phyloP scores from a whole-genome alignment of 2,888 invertebrate genomes.

The Tachina grossa region DNA sequence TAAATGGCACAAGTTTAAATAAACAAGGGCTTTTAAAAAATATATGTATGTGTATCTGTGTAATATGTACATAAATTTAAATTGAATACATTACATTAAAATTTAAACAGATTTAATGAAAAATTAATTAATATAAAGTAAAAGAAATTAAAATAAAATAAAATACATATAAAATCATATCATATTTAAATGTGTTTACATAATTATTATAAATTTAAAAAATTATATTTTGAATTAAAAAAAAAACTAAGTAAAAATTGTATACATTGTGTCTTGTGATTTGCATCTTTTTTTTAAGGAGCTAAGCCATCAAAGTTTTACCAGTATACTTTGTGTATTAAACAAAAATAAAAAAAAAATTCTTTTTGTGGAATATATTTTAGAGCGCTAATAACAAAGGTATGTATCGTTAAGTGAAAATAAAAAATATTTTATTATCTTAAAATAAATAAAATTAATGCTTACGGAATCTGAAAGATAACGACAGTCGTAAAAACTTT shows the following conservation, averaged over 20 bases:
- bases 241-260: background rate
- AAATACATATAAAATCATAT: slow-evolving; percentile 14
- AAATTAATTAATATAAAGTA: background rate
- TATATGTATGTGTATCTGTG: no score
- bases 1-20: slow-evolving; percentile 52
- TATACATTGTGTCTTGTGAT: background rate
- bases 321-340: background rate
- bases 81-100: background rate
- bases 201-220: background rate
- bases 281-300: background rate
- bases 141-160: background rate
- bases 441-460: background rate
- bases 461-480: no score
- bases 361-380: slow-evolving; percentile 13
- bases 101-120: background rate
- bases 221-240: background rate
- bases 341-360: background rate
- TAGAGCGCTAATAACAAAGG: slow-evolving; percentile 10
- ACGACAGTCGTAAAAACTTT: no score
- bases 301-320: background rate
- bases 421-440: background rate
- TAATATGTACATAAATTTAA: background rate
- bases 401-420: slow-evolving; percentile 9
- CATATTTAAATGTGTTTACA: background rate
- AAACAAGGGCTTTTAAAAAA: background rate